Evolutionary conservation across 2,797 vertebrate species (phyloP).

Genomic region (Geotrypetes seraphini): DNA sequence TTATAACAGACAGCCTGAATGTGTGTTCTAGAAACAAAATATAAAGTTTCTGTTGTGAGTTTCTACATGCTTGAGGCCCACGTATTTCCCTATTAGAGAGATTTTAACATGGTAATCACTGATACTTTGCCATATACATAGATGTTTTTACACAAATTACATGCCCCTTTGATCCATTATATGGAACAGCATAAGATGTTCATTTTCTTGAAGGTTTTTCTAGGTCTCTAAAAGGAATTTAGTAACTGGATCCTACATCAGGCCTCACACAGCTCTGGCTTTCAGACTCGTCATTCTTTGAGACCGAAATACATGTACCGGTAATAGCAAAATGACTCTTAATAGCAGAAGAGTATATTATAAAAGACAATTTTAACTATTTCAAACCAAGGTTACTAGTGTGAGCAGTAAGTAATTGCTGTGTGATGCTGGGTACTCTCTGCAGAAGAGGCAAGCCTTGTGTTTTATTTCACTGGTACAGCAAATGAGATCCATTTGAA

Average conservation of each 20-base stretch:
- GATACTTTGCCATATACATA: slow-evolving; percentile 6
- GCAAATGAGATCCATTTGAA: slow-evolving; percentile 7
- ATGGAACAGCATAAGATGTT: slow-evolving; percentile 10
- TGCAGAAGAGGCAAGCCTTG: not conserved
- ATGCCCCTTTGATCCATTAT: slow-evolving; percentile 25
- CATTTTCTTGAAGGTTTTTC: slow-evolving; percentile 34
- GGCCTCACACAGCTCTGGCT: slow-evolving; percentile 17
- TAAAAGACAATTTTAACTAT: slow-evolving; percentile 40
- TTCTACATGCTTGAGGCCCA: slow-evolving; percentile 6
- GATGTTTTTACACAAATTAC: slow-evolving; percentile 22
- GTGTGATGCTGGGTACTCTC: not conserved
- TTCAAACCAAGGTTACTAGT: slow-evolving; percentile 16
- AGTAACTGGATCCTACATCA: slow-evolving; percentile 31
- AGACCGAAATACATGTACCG: slow-evolving; percentile 5
- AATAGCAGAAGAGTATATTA: slow-evolving; percentile 20
- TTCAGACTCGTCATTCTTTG: slow-evolving; percentile 18
- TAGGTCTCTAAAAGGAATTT: slow-evolving; percentile 30
- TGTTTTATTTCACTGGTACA: slow-evolving; percentile 1
- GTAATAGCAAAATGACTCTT: slow-evolving; percentile 38
- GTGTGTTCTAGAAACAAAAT: slow-evolving; percentile 14
- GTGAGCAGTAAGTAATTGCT: slow-evolving; percentile 16
- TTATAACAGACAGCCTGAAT: slow-evolving; percentile 26
- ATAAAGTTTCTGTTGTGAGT: slow-evolving; percentile 19
- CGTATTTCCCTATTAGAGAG: not conserved
- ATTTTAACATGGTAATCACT: slow-evolving; percentile 10